phyloP scores from a whole-genome alignment of 2,113 vertebrate genomes.

The Atherinomorus stipes region DNA sequence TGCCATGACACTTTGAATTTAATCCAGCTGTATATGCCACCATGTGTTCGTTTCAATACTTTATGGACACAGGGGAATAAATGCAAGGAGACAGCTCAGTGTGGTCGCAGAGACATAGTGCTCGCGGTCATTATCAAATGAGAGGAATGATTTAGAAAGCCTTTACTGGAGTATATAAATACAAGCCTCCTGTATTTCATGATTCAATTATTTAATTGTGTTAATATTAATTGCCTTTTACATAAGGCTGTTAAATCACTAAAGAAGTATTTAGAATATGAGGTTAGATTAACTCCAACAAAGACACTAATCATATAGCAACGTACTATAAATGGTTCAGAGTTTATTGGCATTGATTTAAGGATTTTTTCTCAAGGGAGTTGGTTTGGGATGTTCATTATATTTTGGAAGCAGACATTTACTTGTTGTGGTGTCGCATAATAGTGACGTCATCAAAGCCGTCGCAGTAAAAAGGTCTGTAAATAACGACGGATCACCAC shows the following conservation, averaged over 20 bases:
- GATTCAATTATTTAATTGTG: slow-evolving; percentile 30
- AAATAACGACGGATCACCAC: no score
- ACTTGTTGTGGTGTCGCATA: no score
- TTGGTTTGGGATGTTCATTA: no score
- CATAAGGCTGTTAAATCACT: slow-evolving; percentile 35
- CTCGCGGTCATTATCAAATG: slow-evolving; percentile 21
- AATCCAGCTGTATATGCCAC: slow-evolving; percentile 35
- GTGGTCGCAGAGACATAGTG: slow-evolving; percentile 18
- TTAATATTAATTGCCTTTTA: slow-evolving; percentile 39
- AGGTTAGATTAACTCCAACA: slow-evolving; percentile 7
- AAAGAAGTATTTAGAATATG: not conserved
- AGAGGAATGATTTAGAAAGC: slow-evolving; percentile 1
- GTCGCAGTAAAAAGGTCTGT: no score
- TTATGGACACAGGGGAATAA: slow-evolving; percentile 28
- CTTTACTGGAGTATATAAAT: slow-evolving; percentile 12
- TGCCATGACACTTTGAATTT: slow-evolving; percentile 16
- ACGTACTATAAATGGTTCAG: not conserved
- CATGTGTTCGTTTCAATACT: slow-evolving; percentile 53
- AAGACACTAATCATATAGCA: not conserved
- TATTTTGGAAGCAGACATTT: no score
- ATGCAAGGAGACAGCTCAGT: slow-evolving; percentile 11
- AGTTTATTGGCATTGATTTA: not conserved
- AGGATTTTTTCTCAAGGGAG: not conserved
- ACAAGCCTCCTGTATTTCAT: not conserved
- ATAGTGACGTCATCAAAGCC: no score